phyloP scores from a whole-genome alignment of 2,888 invertebrate genomes.

The Drosophila vallismaia region DNA sequence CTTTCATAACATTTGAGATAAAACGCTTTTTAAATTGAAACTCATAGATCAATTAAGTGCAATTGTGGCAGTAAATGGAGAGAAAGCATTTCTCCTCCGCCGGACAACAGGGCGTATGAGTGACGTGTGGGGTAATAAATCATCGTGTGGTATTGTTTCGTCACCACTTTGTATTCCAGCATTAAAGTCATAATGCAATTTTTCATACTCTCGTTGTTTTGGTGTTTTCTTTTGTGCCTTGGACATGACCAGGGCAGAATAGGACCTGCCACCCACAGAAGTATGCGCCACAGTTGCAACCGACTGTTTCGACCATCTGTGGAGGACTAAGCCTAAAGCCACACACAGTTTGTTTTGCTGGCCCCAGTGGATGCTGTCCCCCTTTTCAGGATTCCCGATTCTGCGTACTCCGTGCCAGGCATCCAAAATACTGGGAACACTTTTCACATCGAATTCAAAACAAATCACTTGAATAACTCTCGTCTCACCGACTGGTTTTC shows the following conservation, averaged over 20 bases:
- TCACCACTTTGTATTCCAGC: not conserved
- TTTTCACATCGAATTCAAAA: slow-evolving; percentile 22
- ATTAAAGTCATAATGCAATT: slow-evolving; percentile 15
- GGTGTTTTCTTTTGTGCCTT: not conserved
- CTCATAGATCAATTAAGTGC: slow-evolving; percentile 35
- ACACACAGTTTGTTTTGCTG: not conserved
- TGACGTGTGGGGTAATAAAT: slow-evolving; percentile 9
- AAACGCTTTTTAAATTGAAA: slow-evolving; percentile 22
- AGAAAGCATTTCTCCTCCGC: slow-evolving; percentile 1
- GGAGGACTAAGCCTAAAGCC: slow-evolving; percentile 30
- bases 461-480: slow-evolving; percentile 13
- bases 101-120: slow-evolving; percentile 25
- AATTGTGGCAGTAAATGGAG: slow-evolving; percentile 28
- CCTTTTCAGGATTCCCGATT: slow-evolving; percentile 31
- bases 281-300: slow-evolving; percentile 6
- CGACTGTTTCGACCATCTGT: slow-evolving; percentile 27
- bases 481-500: slow-evolving; percentile 5
- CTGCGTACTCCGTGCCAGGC: slow-evolving; percentile 35
- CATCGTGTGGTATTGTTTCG: slow-evolving; percentile 11
- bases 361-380: slow-evolving; percentile 67
- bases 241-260: not conserved
- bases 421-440: slow-evolving; percentile 39
- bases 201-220: slow-evolving; percentile 10
- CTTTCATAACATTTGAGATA: not conserved
- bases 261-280: not conserved